A percentile compares a stretch with the other conserved stretches of the same genome.
Evolutionary conservation across 2,113 vertebrate species (phyloP).

Genomic region (Indicator maculatus): DNA sequence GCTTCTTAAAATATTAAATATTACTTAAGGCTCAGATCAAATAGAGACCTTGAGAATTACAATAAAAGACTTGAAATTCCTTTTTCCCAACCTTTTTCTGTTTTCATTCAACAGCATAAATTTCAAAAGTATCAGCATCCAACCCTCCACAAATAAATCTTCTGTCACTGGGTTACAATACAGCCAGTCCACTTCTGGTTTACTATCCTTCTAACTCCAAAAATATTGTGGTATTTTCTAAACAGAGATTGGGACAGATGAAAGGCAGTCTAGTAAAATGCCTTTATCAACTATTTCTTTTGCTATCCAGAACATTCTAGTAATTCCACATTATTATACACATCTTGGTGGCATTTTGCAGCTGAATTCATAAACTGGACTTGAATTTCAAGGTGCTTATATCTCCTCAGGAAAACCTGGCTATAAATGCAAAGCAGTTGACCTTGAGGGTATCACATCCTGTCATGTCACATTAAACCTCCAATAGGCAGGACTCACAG

Average conservation of each 20-base stretch:
- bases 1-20: constrained; percentile 41
- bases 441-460: neutral
- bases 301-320: neutral
- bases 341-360: neutral
- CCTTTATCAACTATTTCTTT: neutral
- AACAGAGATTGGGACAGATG: neutral
- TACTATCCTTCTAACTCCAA: neutral
- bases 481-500: neutral
- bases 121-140: neutral
- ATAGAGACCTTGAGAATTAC: neutral
- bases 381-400: neutral
- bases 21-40: neutral
- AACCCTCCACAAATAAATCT: neutral
- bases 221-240: neutral
- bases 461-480: neutral
- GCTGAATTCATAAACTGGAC: neutral
- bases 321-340: neutral
- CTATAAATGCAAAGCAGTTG: neutral
- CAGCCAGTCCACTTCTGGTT: neutral
- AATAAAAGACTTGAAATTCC: neutral
- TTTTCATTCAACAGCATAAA: neutral
- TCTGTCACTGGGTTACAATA: neutral
- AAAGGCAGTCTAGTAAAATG: neutral
- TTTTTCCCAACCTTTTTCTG: neutral
- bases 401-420: neutral